Base-by-base conservation (phyloP, 2,113 vertebrate species). In the Zosterops pallidus region DNA sequence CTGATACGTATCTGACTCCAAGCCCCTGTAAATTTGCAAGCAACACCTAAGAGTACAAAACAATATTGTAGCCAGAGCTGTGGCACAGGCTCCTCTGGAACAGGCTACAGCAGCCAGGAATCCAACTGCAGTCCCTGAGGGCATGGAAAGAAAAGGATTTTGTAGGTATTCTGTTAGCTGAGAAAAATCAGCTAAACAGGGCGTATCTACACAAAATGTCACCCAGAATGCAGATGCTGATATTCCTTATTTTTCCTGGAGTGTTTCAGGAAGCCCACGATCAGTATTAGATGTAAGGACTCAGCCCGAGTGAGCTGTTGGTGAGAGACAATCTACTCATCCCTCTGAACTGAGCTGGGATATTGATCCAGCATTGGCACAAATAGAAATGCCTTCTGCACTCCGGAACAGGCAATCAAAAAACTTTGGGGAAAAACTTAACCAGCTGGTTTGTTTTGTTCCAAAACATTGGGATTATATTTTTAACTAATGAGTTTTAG, bases 1-100 rank as follows among this genome's bases (percentile, higher is more conserved):
- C 67, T 63, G 47, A 21, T 7, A 31, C 22, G 41, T 7, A 28
- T 26, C 37, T n/a, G 42, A 69, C 55, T 10, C 33, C 46, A 60
- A 69, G 52, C 4, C 76, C 49, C 31, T 31, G 50, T 5, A 44
- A 56, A 69, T 23, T 13, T 52, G 25, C 46, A 37, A 57, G 21
- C 0, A 20, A 17, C 11, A 14, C 1, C 47, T 22, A 6, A 0
- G 0, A 67, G 33, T 21, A 9, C 20, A n/a, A 26, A 52, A 20
- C 17, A 24, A 20, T 3, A 12, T 4, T 37, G n/a, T 9, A 55
- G 28, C 24, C 69, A 81, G 28, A 63, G 41, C 80, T 44, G 11
- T 2, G 50, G 68, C 35, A 63, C 25, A 35, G 55, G 4, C 2
- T 1, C 22, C 29, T 80, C 57, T 56, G 72, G 71, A 70, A 63